phyloP scores from a whole-genome alignment of 2,888 invertebrate genomes.

The Rotaria sp. region DNA sequence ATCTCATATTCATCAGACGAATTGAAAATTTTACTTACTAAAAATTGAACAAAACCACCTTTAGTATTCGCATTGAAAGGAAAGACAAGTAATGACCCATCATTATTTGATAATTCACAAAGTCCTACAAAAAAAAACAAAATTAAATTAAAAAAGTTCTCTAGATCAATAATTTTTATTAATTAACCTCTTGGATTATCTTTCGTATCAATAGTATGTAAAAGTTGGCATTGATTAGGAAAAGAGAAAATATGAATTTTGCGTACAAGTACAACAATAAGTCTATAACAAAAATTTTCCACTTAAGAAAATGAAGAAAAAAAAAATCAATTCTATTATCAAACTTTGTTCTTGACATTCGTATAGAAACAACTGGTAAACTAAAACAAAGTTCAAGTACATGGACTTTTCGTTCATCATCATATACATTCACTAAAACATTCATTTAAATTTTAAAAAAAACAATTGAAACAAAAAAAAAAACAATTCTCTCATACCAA shows the following conservation, averaged over 20 bases:
- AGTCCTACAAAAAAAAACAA: background rate
- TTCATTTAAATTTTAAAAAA: background rate
- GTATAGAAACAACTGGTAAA: constrained; percentile 34
- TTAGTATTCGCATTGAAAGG: background rate
- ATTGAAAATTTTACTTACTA: background rate
- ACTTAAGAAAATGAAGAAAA: background rate
- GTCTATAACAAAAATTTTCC: constrained; percentile 15
- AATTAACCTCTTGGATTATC: constrained; percentile 37
- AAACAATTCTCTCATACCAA: constrained; percentile 9
- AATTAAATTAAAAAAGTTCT: too few relatives aligned
- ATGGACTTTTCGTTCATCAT: constrained; percentile 36
- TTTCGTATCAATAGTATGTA: constrained; percentile 35
- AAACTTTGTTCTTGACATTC: constrained; percentile 38
- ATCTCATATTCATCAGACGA: too few relatives aligned
- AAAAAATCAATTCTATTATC: background rate
- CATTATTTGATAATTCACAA: constrained; percentile 27
- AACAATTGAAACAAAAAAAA: background rate
- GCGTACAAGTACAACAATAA: constrained; percentile 35
- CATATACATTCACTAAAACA: constrained; percentile 34
- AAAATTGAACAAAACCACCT: constrained; percentile 13
- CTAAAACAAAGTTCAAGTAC: constrained; percentile 38
- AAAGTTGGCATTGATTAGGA: constrained; percentile 37
- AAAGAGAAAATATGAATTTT: constrained; percentile 40
- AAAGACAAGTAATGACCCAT: constrained; percentile 12
- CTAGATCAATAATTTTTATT: background rate